Percentiles rank a stretch among this genome's conserved stretches.
Evolutionary conservation across 2,113 vertebrate species (phyloP).

Genomic region (Clarias batrachus): DNA sequence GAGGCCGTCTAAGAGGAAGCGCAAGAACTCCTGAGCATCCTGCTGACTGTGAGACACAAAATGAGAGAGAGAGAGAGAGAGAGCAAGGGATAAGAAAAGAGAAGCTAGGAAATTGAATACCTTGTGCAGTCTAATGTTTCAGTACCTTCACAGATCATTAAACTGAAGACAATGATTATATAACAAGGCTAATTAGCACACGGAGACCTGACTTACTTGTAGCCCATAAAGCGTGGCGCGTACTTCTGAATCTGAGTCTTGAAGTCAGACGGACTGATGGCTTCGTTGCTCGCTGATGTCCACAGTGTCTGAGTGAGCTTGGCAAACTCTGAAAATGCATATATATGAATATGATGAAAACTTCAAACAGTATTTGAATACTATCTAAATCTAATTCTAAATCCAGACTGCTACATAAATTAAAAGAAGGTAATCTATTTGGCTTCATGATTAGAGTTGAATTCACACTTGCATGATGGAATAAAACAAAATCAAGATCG

Average conservation of each 20-base stretch:
- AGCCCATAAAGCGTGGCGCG: slow-evolving; percentile 88
- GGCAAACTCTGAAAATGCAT: slow-evolving; percentile 80
- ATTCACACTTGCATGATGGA: neutral
- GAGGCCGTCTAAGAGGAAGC: slow-evolving; percentile 89
- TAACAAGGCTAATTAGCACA: neutral
- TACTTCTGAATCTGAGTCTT: slow-evolving; percentile 93
- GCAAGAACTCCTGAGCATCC: slow-evolving; percentile 94
- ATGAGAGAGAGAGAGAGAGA: neutral
- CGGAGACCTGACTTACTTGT: slow-evolving; percentile 79
- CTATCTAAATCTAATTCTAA: neutral
- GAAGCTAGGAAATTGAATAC: neutral
- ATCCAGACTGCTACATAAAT: neutral
- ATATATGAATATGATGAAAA: neutral
- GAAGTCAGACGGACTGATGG: slow-evolving; percentile 90
- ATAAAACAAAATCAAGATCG: neutral
- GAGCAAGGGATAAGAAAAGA: neutral
- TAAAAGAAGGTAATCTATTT: neutral
- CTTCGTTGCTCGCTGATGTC: slow-evolving; percentile 83
- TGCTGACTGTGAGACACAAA: slow-evolving; percentile 80
- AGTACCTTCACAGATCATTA: neutral
- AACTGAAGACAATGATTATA: neutral
- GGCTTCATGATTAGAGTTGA: neutral
- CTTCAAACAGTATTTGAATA: neutral
- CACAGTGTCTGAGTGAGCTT: slow-evolving; percentile 90
- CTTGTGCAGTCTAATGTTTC: neutral